A percentile compares a stretch with the other conserved stretches of the same genome.
Evolutionary conservation across 1,140 invertebrate genomes (phyloP).

Genomic region (Thaumatotibia leucotreta): DNA sequence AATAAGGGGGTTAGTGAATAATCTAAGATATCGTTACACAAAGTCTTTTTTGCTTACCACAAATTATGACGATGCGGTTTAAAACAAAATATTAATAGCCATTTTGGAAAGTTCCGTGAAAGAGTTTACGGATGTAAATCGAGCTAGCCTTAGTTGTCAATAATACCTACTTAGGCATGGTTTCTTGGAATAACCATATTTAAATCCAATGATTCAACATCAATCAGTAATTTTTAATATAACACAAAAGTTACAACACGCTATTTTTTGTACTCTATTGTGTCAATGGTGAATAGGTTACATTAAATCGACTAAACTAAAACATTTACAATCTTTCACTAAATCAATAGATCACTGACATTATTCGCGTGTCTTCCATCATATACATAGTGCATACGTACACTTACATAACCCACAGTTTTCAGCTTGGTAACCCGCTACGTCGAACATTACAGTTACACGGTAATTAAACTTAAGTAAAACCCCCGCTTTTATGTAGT

Average conservation of each 20-base stretch:
- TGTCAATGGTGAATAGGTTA: not conserved
- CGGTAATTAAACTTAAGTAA: no score
- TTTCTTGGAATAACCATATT: not conserved
- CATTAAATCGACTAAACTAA: not conserved
- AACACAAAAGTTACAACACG: not conserved
- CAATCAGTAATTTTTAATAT: not conserved
- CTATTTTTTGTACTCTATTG: not conserved
- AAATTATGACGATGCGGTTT: conserved; percentile 7
- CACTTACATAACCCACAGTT: no score
- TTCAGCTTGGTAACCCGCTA: no score
- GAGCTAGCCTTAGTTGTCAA: not conserved
- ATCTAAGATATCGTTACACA: not conserved
- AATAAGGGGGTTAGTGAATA: no score
- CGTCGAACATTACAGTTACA: no score
- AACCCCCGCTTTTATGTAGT: no score
- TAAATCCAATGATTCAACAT: not conserved
- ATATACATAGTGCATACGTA: not conserved
- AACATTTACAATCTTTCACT: not conserved
- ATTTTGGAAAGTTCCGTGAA: conserved; percentile 25
- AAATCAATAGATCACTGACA: not conserved
- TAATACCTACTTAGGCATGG: not conserved
- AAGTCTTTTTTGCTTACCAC: conserved; percentile 10
- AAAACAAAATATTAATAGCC: conserved; percentile 3
- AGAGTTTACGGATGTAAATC: conserved; percentile 25
- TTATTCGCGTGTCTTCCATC: not conserved